phyloP scores from a whole-genome alignment of 2,888 invertebrate genomes.

The Eupithecia subumbrata region DNA sequence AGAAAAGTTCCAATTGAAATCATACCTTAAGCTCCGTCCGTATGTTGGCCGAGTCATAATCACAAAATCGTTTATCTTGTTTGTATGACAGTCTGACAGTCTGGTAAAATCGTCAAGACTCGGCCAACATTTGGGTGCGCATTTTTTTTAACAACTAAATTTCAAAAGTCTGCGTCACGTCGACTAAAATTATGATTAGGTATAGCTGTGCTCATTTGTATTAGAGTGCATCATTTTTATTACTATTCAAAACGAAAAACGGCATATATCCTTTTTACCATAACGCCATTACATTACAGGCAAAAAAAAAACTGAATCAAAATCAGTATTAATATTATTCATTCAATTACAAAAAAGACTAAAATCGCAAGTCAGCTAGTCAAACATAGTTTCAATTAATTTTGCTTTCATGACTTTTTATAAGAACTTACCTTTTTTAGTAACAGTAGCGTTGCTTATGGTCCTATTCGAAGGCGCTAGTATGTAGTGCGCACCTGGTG shows the following conservation, averaged over 20 bases:
- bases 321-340: not conserved
- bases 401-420: not conserved
- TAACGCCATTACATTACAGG: not conserved
- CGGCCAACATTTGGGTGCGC: not conserved
- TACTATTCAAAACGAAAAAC: not conserved
- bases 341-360: not conserved
- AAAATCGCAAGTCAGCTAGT: not conserved
- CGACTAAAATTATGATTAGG: not conserved
- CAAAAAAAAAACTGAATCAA: not conserved
- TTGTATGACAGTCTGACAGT: too few species aligned
- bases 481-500: conserved; percentile 79
- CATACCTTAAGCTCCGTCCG: not conserved
- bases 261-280: too few species aligned
- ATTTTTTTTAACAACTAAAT: not conserved
- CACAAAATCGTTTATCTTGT: too few species aligned
- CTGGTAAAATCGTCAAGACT: not conserved
- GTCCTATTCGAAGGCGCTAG: conserved; percentile 75
- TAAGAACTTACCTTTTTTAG: conserved; percentile 72
- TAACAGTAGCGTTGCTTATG: conserved; percentile 73
- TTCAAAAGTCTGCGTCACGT: too few species aligned
- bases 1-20: conserved; percentile 41
- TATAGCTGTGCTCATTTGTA: not conserved
- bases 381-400: not conserved
- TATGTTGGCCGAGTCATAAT: not conserved
- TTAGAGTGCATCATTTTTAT: not conserved